Evolutionary conservation across 2,113 vertebrate genomes (phyloP).

Genomic region (Isichthys henryi): DNA sequence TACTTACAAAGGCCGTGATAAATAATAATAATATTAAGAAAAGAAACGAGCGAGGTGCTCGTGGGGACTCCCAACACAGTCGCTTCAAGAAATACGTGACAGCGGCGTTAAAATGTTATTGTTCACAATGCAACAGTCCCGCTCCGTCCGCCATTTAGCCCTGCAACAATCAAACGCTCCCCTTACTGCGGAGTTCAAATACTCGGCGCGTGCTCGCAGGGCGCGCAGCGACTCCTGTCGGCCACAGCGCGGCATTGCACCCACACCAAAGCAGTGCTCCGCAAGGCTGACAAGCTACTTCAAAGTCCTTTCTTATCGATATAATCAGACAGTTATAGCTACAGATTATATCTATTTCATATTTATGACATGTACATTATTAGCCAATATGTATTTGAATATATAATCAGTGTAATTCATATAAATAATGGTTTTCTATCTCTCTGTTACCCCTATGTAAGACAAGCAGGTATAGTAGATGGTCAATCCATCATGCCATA

Average conservation of each 20-base stretch:
- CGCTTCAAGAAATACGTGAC: constrained; percentile 16
- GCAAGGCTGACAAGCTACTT: not conserved
- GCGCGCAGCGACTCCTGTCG: constrained; percentile 44
- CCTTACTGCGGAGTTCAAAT: constrained; percentile 57
- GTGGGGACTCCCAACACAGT: constrained; percentile 21
- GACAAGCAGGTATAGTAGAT: not conserved
- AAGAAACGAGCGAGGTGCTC: not conserved
- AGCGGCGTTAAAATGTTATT: constrained; percentile 54
- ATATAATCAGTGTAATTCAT: not conserved
- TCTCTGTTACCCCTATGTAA: not conserved
- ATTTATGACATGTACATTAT: not conserved
- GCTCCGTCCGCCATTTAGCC: constrained; percentile 70
- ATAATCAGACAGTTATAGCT: not conserved
- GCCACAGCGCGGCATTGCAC: not conserved
- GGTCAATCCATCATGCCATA: not conserved
- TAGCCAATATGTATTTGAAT: not conserved
- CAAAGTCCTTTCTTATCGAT: not conserved
- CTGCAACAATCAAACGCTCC: constrained; percentile 69
- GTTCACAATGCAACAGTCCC: constrained; percentile 56
- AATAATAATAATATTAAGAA: not conserved
- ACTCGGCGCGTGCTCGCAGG: not conserved
- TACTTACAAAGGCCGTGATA: constrained; percentile 11
- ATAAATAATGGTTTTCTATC: not conserved
- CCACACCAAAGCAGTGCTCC: not conserved
- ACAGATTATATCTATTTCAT: not conserved